Percentiles rank a stretch among this genome's conserved stretches.
These are phyloP conservation scores for Drosophila nasuta DNA, from an alignment of 1,140 invertebrate species.

Conservation along the genomic window DNA sequence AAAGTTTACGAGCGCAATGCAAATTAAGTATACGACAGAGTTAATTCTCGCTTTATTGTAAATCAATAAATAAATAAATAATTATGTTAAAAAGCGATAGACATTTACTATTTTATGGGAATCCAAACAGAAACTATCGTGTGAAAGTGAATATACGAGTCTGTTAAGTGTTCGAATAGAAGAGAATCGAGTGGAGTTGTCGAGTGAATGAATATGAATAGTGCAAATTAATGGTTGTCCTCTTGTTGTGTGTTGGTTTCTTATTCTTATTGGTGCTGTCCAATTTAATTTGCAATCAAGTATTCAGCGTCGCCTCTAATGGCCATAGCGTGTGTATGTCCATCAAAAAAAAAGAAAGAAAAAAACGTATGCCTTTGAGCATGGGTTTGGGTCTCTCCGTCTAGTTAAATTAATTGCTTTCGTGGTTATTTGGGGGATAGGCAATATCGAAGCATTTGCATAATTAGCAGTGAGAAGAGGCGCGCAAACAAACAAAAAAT, in stretches of 20 bases:
- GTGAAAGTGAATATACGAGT: constrained; percentile 27
- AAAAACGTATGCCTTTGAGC: not conserved
- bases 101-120: constrained; percentile 11
- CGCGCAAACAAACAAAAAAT: not conserved
- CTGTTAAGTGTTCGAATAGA: constrained; percentile 13
- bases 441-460: constrained; percentile 58
- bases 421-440: constrained; percentile 16
- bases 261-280: constrained; percentile 47
- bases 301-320: constrained; percentile 69
- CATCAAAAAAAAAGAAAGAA: constrained; percentile 16
- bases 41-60: not conserved
- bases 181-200: constrained; percentile 15
- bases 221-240: constrained; percentile 62
- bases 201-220: constrained; percentile 65
- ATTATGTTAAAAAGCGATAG: not conserved
- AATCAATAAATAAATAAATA: constrained; percentile 12
- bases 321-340: constrained; percentile 61
- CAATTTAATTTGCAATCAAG: constrained; percentile 76
- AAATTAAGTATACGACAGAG: not conserved
- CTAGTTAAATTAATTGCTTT: constrained; percentile 59
- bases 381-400: constrained; percentile 11
- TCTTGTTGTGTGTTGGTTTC: constrained; percentile 10
- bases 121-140: constrained; percentile 3
- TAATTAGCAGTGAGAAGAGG: constrained; percentile 40
- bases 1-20: constrained; percentile 1